A percentile compares a stretch with the other conserved stretches of the same genome.
Evolutionary conservation across 2,888 invertebrate species (phyloP).

Genomic region (Parnassius apollo): DNA sequence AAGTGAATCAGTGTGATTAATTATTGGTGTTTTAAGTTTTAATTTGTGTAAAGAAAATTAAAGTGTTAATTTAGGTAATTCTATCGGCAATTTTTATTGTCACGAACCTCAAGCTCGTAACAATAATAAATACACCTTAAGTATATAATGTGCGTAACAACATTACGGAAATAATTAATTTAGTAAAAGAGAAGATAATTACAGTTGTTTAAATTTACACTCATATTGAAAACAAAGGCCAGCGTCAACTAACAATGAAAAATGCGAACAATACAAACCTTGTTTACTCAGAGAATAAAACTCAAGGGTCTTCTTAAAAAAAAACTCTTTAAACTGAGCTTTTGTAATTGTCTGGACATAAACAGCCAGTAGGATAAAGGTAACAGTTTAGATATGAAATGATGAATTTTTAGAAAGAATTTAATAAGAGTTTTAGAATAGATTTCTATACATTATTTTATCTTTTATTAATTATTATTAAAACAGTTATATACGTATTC

Average conservation of each 20-base stretch:
- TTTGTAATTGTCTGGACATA: constrained; percentile 22
- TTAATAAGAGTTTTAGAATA: background rate
- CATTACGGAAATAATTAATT: constrained; percentile 2
- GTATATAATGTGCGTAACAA: background rate
- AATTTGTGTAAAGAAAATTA: too few species aligned
- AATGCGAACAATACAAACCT: constrained; percentile 24
- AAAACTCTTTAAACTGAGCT: constrained; percentile 23
- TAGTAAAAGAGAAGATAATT: constrained; percentile 14
- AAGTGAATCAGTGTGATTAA: too few species aligned
- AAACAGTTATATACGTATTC: background rate
- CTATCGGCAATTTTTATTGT: too few species aligned
- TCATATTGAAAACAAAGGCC: constrained; percentile 16
- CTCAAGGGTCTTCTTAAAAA: constrained; percentile 19
- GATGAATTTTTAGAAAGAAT: background rate
- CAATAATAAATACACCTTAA: background rate
- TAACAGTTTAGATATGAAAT: constrained; percentile 8
- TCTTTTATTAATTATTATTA: background rate
- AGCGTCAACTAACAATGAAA: constrained; percentile 22
- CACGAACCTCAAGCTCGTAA: too few species aligned
- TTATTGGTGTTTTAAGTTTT: too few species aligned
- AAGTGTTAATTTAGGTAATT: too few species aligned
- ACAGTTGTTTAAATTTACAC: constrained; percentile 25
- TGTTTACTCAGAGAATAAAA: constrained; percentile 24
- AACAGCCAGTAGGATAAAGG: constrained; percentile 18
- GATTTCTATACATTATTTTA: too few species aligned